Base-by-base conservation (phyloP, 1,140 invertebrate species). In the Hycleus phaleratus region DNA sequence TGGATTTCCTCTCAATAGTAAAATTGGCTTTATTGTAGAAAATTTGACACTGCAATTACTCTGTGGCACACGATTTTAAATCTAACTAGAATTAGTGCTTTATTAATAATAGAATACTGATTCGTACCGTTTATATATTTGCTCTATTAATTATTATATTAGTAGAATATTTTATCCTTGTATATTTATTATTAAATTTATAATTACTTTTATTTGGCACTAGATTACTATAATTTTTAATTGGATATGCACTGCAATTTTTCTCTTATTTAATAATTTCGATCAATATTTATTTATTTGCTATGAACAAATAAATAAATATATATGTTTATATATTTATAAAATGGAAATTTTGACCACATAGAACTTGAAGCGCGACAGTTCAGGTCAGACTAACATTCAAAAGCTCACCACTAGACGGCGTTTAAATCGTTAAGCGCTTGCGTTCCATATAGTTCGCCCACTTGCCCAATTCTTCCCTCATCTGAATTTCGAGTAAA, bases 351-450 rank as follows among this genome's bases (percentile, higher is more conserved):
- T 49, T 18, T 52, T 38, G 18, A 51, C 58, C 56, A 53, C 52
- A 42, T 50, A 54, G 47, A 49, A 65, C 59, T 54, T 39, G 50
- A 47, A 54, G 38, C 56, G 56, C 63, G 55, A 56, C 60, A 66
- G 61, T 68, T 69, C 64, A 62, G 69, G 68, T 70, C 68, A 70
- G 60, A 66, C 65, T 69, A 58, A 52, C 46, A 56, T 71, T 70
- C 50, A 24, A 57, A 61, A 58, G 64, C 62, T 62, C 60, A 54
- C 61, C 70, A 59, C 38, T 46, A 65, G 69, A 57, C 48, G 67
- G 62, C 67, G 65, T 57, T 57, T 26, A 9, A 25, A 26, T 38
- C 56, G 56, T 57, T 50, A 56, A 32, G 62, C 64, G 67, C 61
- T 38, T 49, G 59, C 62, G 59, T 64, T 52, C 39, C 48, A 54